phyloP scores from a whole-genome alignment of 2,888 invertebrate genomes.

The Rhogogaster chlorosoma region DNA sequence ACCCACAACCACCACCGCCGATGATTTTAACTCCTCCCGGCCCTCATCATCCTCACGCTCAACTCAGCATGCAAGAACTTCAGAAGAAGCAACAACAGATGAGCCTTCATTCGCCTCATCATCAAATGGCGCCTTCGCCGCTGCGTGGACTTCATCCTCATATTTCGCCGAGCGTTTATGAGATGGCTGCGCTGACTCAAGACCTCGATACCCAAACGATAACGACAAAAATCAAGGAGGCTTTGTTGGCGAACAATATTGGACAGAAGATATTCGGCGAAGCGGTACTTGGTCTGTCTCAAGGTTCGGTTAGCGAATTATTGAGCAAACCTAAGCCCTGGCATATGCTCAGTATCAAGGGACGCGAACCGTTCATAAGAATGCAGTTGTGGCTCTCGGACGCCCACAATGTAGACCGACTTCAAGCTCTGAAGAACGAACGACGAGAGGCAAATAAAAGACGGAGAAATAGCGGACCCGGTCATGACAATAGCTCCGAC shows the following conservation, averaged over 20 bases:
- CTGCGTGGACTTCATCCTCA: constrained; percentile 90
- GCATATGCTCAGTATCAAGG: constrained; percentile 99
- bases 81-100: constrained; percentile 81
- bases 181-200: constrained; percentile 97
- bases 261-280: constrained; percentile 99
- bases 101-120: constrained; percentile 82
- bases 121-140: constrained; percentile 83
- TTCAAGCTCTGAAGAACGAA: constrained; percentile 95
- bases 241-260: constrained; percentile 96
- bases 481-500: constrained; percentile 92
- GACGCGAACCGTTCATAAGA: constrained; percentile 96
- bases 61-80: constrained; percentile 83
- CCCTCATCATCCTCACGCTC: constrained; percentile 86
- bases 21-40: constrained; percentile 89
- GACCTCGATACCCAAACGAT: constrained; percentile 98
- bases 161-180: constrained; percentile 97
- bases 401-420: constrained; percentile 94
- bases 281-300: constrained; percentile 96
- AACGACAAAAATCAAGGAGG: constrained; percentile 98
- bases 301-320: constrained; percentile 98
- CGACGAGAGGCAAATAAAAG: constrained; percentile 95
- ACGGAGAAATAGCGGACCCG: constrained; percentile 90
- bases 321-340: constrained; percentile 99
- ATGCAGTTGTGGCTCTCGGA: constrained; percentile 99
- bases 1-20: constrained; percentile 79